Conservation (phyloP, 2,113 vertebrate genomes). For the Sialia sialis region DNA sequence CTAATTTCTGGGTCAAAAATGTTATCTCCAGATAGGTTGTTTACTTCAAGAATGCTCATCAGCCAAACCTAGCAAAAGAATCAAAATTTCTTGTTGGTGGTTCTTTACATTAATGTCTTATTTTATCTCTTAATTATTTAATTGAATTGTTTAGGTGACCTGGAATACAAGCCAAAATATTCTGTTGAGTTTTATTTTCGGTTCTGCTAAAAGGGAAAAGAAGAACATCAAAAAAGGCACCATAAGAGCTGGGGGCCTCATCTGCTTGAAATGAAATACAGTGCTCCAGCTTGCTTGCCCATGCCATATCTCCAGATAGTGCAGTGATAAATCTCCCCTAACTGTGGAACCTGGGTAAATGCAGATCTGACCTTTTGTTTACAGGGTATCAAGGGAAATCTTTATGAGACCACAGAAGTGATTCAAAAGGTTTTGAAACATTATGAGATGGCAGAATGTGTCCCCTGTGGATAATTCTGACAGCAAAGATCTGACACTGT, state of each 20-base stretch:
- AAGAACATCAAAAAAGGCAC: neutral
- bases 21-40: neutral
- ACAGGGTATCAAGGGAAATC: constrained; percentile 35
- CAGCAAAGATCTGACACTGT: neutral
- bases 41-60: neutral
- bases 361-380: constrained; percentile 58
- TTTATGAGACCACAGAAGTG: constrained; percentile 18
- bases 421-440: constrained; percentile 35
- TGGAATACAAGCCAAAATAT: neutral
- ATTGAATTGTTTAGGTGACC: neutral
- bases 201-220: neutral
- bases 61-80: neutral
- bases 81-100: neutral
- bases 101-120: neutral
- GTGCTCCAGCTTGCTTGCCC: neutral
- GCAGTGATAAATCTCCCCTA: constrained; percentile 15
- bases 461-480: neutral
- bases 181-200: neutral
- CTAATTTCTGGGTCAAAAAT: neutral
- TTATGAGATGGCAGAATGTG: constrained; percentile 1
- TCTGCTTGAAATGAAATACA: neutral
- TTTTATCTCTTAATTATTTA: neutral
- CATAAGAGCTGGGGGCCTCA: neutral
- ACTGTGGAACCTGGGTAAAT: constrained; percentile 24
- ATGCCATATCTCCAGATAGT: neutral